A percentile compares a stretch with the other conserved stretches of the same genome.
Conservation (phyloP, 2,797 vertebrate genomes). For the Rachycentron canadum region DNA sequence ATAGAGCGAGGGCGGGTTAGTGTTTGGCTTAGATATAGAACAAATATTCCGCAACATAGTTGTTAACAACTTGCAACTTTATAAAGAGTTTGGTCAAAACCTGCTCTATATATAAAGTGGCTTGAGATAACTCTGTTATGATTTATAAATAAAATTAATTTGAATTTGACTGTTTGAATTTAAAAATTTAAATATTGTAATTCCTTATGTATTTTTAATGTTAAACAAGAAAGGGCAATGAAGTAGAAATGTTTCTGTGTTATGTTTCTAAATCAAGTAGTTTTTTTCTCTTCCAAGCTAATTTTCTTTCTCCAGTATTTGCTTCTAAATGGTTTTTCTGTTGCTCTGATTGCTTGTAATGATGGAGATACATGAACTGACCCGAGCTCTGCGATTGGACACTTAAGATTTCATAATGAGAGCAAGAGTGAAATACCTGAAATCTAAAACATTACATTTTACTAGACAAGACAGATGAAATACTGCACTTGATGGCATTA, state of each 20-base stretch:
- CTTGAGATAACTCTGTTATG: too few species aligned
- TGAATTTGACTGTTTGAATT: too few species aligned
- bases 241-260: background rate
- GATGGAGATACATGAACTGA: background rate
- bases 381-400: background rate
- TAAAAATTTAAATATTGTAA: background rate
- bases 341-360: constrained; percentile 25
- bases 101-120: too few species aligned
- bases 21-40: background rate
- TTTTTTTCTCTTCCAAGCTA: background rate
- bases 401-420: background rate
- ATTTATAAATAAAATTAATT: too few species aligned
- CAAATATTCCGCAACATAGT: too few species aligned
- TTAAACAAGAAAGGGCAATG: background rate
- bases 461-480: too few species aligned
- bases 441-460: background rate
- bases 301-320: background rate
- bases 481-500: too few species aligned
- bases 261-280: background rate
- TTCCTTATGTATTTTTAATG: background rate
- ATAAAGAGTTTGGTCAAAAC: too few species aligned
- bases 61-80: too few species aligned
- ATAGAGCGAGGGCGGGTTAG: constrained; percentile 90
- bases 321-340: background rate
- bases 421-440: background rate